Percentiles rank a stretch among this genome's conserved stretches.
phyloP scores from a whole-genome alignment of 2,888 invertebrate species.

The Dinocampus coccinellae region DNA sequence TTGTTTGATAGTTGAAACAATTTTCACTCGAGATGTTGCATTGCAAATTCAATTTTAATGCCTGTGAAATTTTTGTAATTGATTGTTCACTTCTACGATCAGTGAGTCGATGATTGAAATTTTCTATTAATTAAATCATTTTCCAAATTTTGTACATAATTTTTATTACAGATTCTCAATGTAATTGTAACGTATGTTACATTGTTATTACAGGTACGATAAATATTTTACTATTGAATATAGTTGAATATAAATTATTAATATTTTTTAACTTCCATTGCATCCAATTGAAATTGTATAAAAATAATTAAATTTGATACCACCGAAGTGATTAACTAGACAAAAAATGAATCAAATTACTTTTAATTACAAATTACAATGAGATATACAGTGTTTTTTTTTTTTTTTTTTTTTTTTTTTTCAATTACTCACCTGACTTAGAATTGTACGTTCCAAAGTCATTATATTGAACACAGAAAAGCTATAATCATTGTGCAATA shows the following conservation, averaged over 20 bases:
- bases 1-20: no score
- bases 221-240: no score
- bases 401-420: neutral
- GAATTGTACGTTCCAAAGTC: constrained; percentile 14
- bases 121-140: no score
- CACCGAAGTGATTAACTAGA: neutral
- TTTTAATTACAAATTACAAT: neutral
- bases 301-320: constrained; percentile 9
- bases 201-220: no score
- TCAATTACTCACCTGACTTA: neutral
- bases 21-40: no score
- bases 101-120: no score
- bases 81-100: no score
- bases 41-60: no score
- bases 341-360: neutral
- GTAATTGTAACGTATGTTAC: no score
- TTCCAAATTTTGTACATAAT: no score
- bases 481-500: constrained; percentile 33
- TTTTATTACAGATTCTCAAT: no score
- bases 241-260: neutral
- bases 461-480: constrained; percentile 29
- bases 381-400: neutral
- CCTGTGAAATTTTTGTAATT: no score
- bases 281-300: constrained; percentile 20
- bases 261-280: neutral